Evolutionary conservation across 64 coral and sea anemone species (phyloP).

Genomic region (Trachythela sp.): DNA sequence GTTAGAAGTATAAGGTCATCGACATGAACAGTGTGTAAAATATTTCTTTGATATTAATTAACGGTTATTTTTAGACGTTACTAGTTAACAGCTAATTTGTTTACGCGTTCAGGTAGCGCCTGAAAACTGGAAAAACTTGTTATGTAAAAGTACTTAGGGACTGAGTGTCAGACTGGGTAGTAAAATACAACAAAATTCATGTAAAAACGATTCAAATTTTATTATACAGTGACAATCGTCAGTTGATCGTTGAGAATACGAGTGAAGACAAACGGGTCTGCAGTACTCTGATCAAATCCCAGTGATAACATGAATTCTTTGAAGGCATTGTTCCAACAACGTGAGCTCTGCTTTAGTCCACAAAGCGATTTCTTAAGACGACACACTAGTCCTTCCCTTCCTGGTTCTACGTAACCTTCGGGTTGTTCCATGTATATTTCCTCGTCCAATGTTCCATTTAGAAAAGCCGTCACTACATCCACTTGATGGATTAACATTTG

Average conservation of each 20-base stretch:
- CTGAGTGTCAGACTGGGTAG: too few relatives aligned
- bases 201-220: too few relatives aligned
- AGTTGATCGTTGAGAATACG: conserved; percentile 4
- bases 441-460: not conserved
- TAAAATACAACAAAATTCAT: too few relatives aligned
- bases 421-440: conserved; percentile 9
- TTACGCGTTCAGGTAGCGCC: too few relatives aligned
- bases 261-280: conserved; percentile 53
- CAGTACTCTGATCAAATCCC: conserved; percentile 43
- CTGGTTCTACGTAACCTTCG: not conserved
- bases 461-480: not conserved
- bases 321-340: not conserved
- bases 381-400: not conserved
- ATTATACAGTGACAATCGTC: conserved; percentile 43
- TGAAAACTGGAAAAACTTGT: too few relatives aligned
- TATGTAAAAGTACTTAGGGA: too few relatives aligned
- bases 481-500: conserved; percentile 11
- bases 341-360: not conserved
- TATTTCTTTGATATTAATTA: too few relatives aligned
- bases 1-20: conserved; percentile 37
- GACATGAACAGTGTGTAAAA: conserved; percentile 47
- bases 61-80: too few relatives aligned
- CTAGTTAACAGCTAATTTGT: too few relatives aligned
- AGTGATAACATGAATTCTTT: not conserved
- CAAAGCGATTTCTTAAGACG: not conserved